Base-by-base conservation (phyloP, 2,888 invertebrate species). In the Eupithecia exiguata region DNA sequence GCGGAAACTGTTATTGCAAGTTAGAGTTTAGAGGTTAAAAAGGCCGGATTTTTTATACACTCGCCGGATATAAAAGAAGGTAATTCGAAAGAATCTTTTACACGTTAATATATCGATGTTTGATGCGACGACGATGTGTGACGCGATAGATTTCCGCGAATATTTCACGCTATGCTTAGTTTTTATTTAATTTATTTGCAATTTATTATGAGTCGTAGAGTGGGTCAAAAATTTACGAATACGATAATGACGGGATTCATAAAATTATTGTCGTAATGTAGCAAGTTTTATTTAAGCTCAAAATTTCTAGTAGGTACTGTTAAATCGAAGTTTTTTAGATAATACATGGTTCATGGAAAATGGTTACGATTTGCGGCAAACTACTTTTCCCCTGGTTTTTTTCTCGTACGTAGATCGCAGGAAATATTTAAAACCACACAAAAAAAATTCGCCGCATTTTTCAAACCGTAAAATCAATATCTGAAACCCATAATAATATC, bases 1-100 rank as follows among this genome's bases (percentile, higher is more conserved):
- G 66, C 61, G 73, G 76, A 76, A 73, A 76, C 73, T 66, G 71
- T 74, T 71, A 75, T 58, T 70, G 65, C 43, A 36, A 62, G 18
- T 14, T 68, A 71, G 68, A 53, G 62, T 68, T 67, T 25, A 67
- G 25, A 21, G 53, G 21, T 53, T 53, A 10, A 58, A 58, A 49
- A 58, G 12, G 58, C 21, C 58, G 58, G 58, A 58, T 58, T 25
- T 1, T 25, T 7, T 58, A 25, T 21, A 53, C n/a, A 21, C 3
- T 21, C 21, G 10, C 53, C 3, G 21, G 21, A 49, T n/a, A n/a
- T 18, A 1, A 46, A 46, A 6, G 46, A 49, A n/a, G 43, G 18
- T 16, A 46, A 18, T 18, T 18, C n/a, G 49, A 49, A 49, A n/a
- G 0, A 49, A n/a, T 49, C 0, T 49, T 49, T 21, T 53, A 53